Evolutionary conservation across 2,888 invertebrate species (phyloP).

Genomic region (Phyto melanocephala): DNA sequence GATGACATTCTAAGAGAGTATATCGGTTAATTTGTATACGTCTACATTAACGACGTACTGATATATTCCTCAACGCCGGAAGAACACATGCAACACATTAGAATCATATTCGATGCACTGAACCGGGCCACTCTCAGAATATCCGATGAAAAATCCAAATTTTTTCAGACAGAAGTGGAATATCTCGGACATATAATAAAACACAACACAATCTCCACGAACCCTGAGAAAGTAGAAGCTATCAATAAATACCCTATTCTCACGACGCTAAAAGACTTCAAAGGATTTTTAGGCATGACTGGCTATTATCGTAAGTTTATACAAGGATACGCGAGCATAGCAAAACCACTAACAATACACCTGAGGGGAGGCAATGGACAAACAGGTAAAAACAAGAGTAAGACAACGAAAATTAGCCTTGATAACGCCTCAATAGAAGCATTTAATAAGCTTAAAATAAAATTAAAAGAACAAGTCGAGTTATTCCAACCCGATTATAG

Average conservation of each 20-base stretch:
- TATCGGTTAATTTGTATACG: constrained; percentile 14
- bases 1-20: constrained; percentile 17
- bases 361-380: background rate
- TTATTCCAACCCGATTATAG: constrained; percentile 11
- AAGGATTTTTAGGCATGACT: background rate
- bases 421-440: constrained; percentile 15
- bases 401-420: background rate
- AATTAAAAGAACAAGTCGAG: constrained; percentile 31
- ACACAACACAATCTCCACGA: background rate
- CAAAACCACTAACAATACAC: background rate
- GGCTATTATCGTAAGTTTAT: background rate
- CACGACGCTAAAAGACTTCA: background rate
- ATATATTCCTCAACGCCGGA: constrained; percentile 7
- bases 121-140: background rate
- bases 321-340: background rate
- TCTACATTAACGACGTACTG: constrained; percentile 28
- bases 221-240: background rate
- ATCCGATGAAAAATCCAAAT: background rate
- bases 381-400: background rate
- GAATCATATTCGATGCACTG: background rate
- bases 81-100: constrained; percentile 3
- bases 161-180: background rate
- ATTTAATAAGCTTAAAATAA: background rate
- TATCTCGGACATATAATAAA: background rate
- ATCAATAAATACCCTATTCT: constrained; percentile 6